Base-by-base conservation (phyloP, 2,888 invertebrate species). In the Pterostichus niger region DNA sequence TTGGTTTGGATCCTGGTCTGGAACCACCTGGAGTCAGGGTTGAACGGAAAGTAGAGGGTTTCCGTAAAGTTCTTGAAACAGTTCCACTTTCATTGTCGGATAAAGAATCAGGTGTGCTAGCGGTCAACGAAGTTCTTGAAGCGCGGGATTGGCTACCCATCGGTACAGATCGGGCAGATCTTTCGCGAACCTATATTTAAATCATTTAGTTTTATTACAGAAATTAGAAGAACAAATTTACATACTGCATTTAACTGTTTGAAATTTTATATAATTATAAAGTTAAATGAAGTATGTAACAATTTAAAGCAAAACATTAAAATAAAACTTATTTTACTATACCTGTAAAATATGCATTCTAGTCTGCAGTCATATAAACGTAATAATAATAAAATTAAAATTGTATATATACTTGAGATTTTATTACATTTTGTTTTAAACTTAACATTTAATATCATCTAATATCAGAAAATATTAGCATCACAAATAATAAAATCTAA, bases 131-230 rank as follows among this genome's bases (percentile, higher is more conserved):
- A 44, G 94, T 93, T 85, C 95, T 91, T 64, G 95, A 93, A 56
- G 89, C 88, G 13, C 86, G 83, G 9, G 86, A 86, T 64, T 88
- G 88, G 71, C 92, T 91, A 46, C 93, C 93, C 98, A 98, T 98
- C 68, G 98, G 98, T 85, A 97, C 95, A 83, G 98, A 98, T 87
- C 97, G 94, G 84, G 93, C 95, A 59, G 98, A 98, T 87, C 98
- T 94, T 91, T 98, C 98, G 87, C 98, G 94, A 84, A 98, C 97
- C 98, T 98, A 91, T 80, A 85, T 56, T 54, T 0, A 52, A 75
- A 10, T 52, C 0, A 13, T 52, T 31, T 52, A 77, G 1, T 6
- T 54, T 33, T 75, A 52, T 1, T 35, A 49, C 1, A 49, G 13
- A 49, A 5, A n/a, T n/a, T 49, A 35, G n/a, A 13, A 15, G n/a